Conservation (phyloP, 2,888 invertebrate genomes). For the Schizotus pectinicornis region DNA sequence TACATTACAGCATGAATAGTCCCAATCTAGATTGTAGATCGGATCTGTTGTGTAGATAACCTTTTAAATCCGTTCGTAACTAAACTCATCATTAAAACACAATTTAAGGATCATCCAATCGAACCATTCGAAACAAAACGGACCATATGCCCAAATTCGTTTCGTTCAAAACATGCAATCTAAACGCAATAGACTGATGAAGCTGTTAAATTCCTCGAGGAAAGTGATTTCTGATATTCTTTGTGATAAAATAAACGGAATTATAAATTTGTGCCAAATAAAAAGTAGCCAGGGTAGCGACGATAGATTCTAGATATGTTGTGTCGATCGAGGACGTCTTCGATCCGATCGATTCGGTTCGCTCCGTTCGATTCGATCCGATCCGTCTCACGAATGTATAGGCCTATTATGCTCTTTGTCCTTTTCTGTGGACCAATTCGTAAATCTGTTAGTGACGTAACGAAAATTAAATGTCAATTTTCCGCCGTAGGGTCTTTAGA, state of each 20-base stretch:
- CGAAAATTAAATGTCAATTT: slow-evolving; percentile 7
- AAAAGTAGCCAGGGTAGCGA: slow-evolving; percentile 10
- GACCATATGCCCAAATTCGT: too few relatives aligned
- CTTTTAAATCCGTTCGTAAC: too few relatives aligned
- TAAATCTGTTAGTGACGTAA: slow-evolving; percentile 12
- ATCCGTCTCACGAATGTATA: not conserved
- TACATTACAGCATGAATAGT: slow-evolving; percentile 71
- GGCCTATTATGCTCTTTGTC: slow-evolving; percentile 29
- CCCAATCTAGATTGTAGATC: slow-evolving; percentile 39
- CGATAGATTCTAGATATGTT: slow-evolving; percentile 5
- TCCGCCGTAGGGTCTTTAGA: not conserved
- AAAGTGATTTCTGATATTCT: slow-evolving; percentile 8
- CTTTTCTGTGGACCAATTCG: slow-evolving; percentile 36
- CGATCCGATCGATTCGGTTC: not conserved
- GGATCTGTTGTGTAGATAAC: not conserved
- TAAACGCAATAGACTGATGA: too few relatives aligned
- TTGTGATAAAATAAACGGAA: slow-evolving; percentile 11
- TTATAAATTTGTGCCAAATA: slow-evolving; percentile 10
- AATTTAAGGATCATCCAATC: too few relatives aligned
- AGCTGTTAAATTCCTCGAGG: slow-evolving; percentile 1
- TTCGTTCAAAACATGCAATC: too few relatives aligned
- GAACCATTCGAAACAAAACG: too few relatives aligned
- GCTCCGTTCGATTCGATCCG: not conserved
- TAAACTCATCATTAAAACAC: too few relatives aligned
- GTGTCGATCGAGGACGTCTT: not conserved